A percentile compares a stretch with the other conserved stretches of the same genome.
Evolutionary conservation across 2,888 invertebrate genomes (phyloP).

Genomic region (Dysmachus trigonus): DNA sequence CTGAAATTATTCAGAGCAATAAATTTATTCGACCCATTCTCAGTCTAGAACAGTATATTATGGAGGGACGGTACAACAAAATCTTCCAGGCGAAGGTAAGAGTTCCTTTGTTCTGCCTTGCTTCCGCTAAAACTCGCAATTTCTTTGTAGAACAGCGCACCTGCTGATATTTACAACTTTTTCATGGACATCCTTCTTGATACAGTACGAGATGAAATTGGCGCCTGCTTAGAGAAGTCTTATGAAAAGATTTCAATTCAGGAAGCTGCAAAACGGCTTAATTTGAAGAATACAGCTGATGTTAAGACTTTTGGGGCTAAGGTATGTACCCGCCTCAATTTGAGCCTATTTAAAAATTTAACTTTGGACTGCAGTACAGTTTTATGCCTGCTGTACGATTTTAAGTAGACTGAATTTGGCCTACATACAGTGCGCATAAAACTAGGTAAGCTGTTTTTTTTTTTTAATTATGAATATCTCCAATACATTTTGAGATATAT

Average conservation of each 20-base stretch:
- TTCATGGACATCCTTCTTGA: conserved; percentile 96
- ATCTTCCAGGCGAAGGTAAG: conserved; percentile 85
- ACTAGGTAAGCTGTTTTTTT: too few species aligned
- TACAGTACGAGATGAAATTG: conserved; percentile 96
- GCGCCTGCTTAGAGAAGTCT: conserved; percentile 95
- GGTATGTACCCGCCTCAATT: conserved; percentile 63
- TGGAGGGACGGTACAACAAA: conserved; percentile 99
- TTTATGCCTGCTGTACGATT: too few species aligned
- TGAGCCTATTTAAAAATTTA: too few species aligned
- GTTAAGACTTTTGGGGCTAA: conserved; percentile 83
- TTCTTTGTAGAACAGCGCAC: conserved; percentile 82
- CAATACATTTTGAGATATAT: too few species aligned
- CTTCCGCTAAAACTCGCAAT: background rate
- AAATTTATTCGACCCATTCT: conserved; percentile 94
- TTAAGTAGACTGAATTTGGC: too few species aligned
- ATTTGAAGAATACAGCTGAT: conserved; percentile 80
- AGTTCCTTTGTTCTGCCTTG: background rate
- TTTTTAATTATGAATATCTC: too few species aligned
- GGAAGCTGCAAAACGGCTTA: conserved; percentile 90
- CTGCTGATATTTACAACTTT: conserved; percentile 93
- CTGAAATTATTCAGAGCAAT: conserved; percentile 90
- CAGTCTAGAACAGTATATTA: conserved; percentile 95
- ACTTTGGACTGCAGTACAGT: too few species aligned
- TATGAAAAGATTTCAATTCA: conserved; percentile 87
- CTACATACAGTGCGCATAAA: too few species aligned